phyloP scores from a whole-genome alignment of 2,113 vertebrate species.

The Scomber japonicus region DNA sequence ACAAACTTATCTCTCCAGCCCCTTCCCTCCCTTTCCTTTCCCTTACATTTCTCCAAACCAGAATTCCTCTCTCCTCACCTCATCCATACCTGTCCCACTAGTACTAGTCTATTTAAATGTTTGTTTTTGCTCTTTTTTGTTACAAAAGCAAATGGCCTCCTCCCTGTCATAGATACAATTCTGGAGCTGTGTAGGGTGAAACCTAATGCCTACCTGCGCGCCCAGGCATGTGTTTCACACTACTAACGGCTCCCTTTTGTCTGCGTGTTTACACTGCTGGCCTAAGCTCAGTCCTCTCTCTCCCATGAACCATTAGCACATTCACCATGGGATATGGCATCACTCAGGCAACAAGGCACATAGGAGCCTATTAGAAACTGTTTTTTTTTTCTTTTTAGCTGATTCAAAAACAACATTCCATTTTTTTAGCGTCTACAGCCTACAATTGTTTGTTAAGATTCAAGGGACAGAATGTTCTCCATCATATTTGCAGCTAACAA shows the following conservation, averaged over 20 bases:
- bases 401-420: conserved; percentile 72
- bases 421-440: conserved; percentile 44
- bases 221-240: conserved; percentile 80
- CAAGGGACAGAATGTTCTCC: conserved; percentile 43
- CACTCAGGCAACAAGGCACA: conserved; percentile 84
- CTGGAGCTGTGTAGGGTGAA: conserved; percentile 71
- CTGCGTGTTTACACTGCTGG: conserved; percentile 83
- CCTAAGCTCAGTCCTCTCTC: conserved; percentile 70
- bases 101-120: conserved; percentile 63
- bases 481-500: conserved; percentile 41
- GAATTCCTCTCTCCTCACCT: conserved; percentile 55
- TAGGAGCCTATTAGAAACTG: conserved; percentile 84
- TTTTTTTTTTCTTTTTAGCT: conserved; percentile 62
- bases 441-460: conserved; percentile 59
- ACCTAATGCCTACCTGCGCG: conserved; percentile 81
- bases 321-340: conserved; percentile 80
- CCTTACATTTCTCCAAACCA: conserved; percentile 52
- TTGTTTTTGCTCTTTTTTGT: conserved; percentile 77
- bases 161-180: conserved; percentile 70
- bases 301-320: conserved; percentile 81
- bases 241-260: conserved; percentile 81
- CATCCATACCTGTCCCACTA: conserved; percentile 70
- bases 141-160: conserved; percentile 80
- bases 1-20: conserved; percentile 75
- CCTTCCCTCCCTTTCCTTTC: conserved; percentile 44